Evolutionary conservation across 2,797 vertebrate species (phyloP), one percentile per base, ranked within the genome.

Genomic region (Spinus pinus): DNA sequence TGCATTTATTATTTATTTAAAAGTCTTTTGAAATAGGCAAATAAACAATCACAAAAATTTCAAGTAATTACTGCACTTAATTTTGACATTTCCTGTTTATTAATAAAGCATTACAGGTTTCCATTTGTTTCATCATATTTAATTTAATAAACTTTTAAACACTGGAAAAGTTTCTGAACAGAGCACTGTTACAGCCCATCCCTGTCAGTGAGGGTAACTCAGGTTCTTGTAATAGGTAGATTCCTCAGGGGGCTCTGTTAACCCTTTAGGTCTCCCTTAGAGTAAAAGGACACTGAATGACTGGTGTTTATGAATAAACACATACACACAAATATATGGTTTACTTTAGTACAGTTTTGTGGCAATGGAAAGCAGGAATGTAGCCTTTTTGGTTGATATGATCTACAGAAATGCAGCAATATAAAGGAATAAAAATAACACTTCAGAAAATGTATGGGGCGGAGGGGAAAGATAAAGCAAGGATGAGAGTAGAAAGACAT

Each of bases 11-110:
- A 66, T 56, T 94, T 90, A 60, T 51, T 84, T 57, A 41, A 51
- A 86, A 84, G 10, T 77, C 47, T 62, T 92, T 92, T 85, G 28
- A 87, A 92, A 89, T 46, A 72, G 37, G 37, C 24, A 89, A 84
- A 92, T 92, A 88, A 85, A 81, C 24, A 81, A 58, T 83, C 57
- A 84, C 16, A 69, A 64, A 31, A 33, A 79, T 73, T 90, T 90
- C 50, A 66, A 27, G n/a, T 84, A 83, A 93, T 86, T 72, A 44
- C 35, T 58, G 50, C 27, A 64, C 37, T 86, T 88, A 81, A 72
- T 91, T 91, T 81, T 87, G 62, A 44, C n/a, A 72, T 93, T 90
- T 92, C 31, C 49, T 62, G 21, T 41, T 54, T 70, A 87, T 92
- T 87, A 94, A 46, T 82, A 51, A 47, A 17, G 33, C 24, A 24